A percentile compares a stretch with the other conserved stretches of the same genome.
phyloP scores from a whole-genome alignment of 2,113 vertebrate genomes.

The Caracal caracal region DNA sequence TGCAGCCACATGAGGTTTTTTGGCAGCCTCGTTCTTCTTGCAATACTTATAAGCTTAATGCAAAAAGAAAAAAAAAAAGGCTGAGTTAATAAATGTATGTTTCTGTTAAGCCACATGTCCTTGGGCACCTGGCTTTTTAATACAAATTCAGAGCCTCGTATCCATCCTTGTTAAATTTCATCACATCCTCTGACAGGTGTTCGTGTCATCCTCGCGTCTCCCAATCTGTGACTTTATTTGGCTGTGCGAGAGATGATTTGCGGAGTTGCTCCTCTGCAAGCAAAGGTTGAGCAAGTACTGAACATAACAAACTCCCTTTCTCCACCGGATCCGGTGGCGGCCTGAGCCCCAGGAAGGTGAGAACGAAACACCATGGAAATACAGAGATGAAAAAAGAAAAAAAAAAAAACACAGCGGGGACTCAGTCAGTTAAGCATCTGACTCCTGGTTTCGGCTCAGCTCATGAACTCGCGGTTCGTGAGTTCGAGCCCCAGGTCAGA shows the following conservation, averaged over 20 bases:
- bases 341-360: background rate
- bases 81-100: background rate
- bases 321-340: background rate
- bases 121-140: constrained; percentile 33
- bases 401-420: background rate
- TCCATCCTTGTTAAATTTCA: constrained; percentile 60
- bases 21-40: constrained; percentile 13
- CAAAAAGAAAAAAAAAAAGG: background rate
- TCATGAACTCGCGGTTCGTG: background rate
- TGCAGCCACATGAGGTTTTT: background rate
- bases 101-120: constrained; percentile 23
- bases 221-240: background rate
- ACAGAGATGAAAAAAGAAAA: too few species aligned
- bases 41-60: background rate
- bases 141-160: constrained; percentile 46
- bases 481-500: background rate
- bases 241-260: background rate
- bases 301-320: rapidly evolving
- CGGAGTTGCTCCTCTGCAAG: background rate
- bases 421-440: background rate
- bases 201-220: background rate
- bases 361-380: background rate
- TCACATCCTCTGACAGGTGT: constrained; percentile 15
- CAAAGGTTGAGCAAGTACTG: background rate
- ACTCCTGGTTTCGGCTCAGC: background rate